phyloP scores from a whole-genome alignment of 1,140 invertebrate genomes.

The Drosophila bocqueti region DNA sequence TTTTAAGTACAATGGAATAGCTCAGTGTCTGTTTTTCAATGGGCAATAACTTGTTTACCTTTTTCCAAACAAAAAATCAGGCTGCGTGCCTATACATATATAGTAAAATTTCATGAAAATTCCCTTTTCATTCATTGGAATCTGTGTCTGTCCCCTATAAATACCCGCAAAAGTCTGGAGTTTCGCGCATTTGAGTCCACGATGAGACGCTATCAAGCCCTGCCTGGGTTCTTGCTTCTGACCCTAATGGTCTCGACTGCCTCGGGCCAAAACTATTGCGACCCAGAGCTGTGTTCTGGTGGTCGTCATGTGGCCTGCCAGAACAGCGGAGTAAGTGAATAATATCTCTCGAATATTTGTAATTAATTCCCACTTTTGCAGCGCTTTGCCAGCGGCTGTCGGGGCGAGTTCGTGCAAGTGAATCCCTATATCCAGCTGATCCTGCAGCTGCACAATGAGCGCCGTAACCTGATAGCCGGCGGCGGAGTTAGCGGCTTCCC shows the following conservation, averaged over 20 bases:
- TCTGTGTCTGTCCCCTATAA: constrained; percentile 4
- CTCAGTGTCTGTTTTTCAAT: constrained; percentile 5
- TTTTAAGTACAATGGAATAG: not conserved
- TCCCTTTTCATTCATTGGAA: constrained; percentile 6
- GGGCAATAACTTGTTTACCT: not conserved
- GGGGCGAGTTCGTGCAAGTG: constrained; percentile 58
- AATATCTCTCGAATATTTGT: no score
- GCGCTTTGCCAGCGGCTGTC: constrained; percentile 65
- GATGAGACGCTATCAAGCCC: constrained; percentile 4
- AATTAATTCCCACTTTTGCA: not conserved
- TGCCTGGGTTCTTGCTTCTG: not conserved
- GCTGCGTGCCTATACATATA: not conserved
- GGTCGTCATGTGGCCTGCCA: constrained; percentile 64
- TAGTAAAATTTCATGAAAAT: not conserved
- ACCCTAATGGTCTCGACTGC: not conserved
- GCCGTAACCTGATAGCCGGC: constrained; percentile 63
- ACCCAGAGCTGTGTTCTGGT: constrained; percentile 52
- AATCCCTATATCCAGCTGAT: constrained; percentile 50
- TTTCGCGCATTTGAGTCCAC: not conserved
- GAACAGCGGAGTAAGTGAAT: constrained; percentile 65
- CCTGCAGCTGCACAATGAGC: constrained; percentile 65
- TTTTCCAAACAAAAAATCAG: not conserved
- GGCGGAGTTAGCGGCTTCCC: constrained; percentile 58
- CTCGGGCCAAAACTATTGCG: constrained; percentile 62
- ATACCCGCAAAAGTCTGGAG: not conserved